These are phyloP conservation scores for Drosophila ochracea DNA, from an alignment of 2,888 invertebrate genomes.

Conservation along the genomic window DNA sequence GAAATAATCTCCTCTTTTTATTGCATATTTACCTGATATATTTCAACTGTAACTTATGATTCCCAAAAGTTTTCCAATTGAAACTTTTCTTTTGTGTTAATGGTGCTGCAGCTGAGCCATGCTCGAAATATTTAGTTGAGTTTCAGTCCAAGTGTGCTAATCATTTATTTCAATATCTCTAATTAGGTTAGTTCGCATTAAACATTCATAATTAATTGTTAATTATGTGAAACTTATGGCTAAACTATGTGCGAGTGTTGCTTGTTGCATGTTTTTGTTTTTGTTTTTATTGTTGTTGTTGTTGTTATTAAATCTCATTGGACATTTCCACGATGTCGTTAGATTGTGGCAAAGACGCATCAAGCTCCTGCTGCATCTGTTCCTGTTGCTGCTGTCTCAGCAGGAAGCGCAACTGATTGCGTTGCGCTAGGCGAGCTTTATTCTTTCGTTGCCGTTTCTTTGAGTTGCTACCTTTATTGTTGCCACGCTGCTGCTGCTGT, in stretches of 20 bases:
- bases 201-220: conserved; percentile 14
- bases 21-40: background rate
- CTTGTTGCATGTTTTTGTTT: conserved; percentile 1
- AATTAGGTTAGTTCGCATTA: conserved; percentile 14
- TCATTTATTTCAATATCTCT: conserved; percentile 40
- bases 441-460: conserved; percentile 29
- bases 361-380: background rate
- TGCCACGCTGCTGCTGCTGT: conserved; percentile 15
- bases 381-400: conserved; percentile 37
- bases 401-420: conserved; percentile 65
- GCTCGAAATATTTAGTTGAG: conserved; percentile 1
- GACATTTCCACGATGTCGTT: conserved; percentile 39
- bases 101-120: background rate
- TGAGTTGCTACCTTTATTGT: conserved; percentile 17
- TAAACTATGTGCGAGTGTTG: conserved; percentile 29
- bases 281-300: conserved; percentile 13
- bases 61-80: background rate
- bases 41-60: background rate
- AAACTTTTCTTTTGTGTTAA: background rate
- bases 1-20: background rate
- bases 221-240: conserved; percentile 32
- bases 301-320: conserved; percentile 51
- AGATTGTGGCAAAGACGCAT: conserved; percentile 2
- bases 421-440: conserved; percentile 27
- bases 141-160: conserved; percentile 46